Conservation (phyloP, 2,113 vertebrate species). For the Dendropsophus ebraccatus region DNA sequence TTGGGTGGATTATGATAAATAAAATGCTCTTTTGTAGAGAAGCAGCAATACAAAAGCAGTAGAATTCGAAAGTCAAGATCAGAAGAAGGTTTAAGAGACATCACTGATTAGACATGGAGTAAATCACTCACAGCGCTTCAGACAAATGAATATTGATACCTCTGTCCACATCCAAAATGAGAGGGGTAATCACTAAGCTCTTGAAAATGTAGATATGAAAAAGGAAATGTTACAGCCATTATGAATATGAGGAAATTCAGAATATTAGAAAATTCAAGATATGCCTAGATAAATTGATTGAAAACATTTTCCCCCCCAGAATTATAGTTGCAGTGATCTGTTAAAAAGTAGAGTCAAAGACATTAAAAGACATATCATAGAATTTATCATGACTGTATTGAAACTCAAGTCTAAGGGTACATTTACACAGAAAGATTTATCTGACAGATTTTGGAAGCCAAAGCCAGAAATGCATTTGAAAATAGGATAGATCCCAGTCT, state of each 20-base stretch:
- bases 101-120: neutral
- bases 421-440: no score
- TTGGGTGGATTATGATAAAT: neutral
- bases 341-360: constrained; percentile 18
- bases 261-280: neutral
- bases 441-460: no score
- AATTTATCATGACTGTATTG: no score
- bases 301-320: neutral
- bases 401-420: no score
- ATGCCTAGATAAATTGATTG: neutral
- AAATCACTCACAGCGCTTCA: neutral
- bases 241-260: neutral
- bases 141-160: neutral
- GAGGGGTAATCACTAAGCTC: constrained; percentile 13
- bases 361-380: neutral
- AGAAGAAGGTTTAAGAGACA: neutral
- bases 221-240: neutral
- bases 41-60: neutral
- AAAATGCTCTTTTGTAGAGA: neutral
- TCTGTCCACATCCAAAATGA: neutral
- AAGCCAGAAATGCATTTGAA: no score
- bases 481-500: no score
- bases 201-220: constrained; percentile 20
- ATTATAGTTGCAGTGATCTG: neutral
- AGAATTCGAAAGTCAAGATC: neutral